Conservation (phyloP, 2,113 vertebrate species). For the Todiramphus chloris region DNA sequence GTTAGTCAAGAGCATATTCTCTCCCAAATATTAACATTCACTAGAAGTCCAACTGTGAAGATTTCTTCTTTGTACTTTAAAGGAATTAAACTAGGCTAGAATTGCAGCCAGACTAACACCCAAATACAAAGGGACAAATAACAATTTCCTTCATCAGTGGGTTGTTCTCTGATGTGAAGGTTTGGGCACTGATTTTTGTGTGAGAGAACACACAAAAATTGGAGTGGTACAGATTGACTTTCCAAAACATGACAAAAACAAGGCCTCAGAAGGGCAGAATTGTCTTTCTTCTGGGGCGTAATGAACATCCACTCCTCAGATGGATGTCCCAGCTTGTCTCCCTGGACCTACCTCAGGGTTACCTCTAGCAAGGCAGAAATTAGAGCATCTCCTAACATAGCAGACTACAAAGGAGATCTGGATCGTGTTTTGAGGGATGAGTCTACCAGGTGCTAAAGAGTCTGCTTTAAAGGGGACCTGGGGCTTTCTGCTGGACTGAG, state of each 20-base stretch:
- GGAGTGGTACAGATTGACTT: neutral
- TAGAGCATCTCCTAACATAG: fast-evolving
- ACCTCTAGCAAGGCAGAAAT: neutral
- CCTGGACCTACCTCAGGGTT: neutral
- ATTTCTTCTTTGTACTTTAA: neutral
- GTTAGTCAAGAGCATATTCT: neutral
- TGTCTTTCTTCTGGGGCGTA: neutral
- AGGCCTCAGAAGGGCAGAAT: neutral
- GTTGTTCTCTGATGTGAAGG: neutral
- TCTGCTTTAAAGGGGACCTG: neutral
- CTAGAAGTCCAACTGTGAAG: neutral
- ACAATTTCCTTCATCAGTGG: neutral
- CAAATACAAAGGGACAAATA: neutral
- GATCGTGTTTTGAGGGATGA: fast-evolving
- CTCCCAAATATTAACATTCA: neutral
- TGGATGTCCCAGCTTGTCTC: neutral
- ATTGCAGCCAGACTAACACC: neutral
- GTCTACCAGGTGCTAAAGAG: neutral
- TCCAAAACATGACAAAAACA: neutral
- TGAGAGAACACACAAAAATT: neutral
- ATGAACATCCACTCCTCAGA: neutral
- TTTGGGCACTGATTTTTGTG: neutral
- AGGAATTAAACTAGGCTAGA: neutral
- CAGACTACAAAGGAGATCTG: neutral
- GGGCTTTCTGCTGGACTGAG: neutral